These are phyloP conservation scores for Automeris io DNA, from an alignment of 2,888 invertebrate genomes.

Conservation along the genomic window DNA sequence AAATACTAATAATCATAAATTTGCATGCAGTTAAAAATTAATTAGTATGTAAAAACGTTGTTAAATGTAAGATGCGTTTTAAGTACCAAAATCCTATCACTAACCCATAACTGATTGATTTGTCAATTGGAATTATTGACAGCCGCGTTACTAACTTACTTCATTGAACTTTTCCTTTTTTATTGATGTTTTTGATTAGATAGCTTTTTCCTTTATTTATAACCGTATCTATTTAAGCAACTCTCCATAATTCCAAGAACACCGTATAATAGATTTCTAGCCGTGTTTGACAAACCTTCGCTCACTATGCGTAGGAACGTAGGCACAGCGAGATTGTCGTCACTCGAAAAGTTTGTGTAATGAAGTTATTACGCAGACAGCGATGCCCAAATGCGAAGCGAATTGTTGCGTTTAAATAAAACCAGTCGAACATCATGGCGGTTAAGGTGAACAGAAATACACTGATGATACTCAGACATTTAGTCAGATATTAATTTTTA, in stretches of 20 bases:
- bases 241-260: neutral
- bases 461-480: too few species aligned
- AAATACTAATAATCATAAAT: too few species aligned
- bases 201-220: neutral
- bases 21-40: too few species aligned
- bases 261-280: neutral
- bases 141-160: neutral
- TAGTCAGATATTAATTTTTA: too few species aligned
- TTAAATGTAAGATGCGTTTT: too few species aligned
- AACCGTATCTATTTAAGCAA: neutral
- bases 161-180: neutral
- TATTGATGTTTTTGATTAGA: neutral
- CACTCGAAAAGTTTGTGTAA: neutral
- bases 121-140: conserved; percentile 3
- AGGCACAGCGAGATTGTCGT: neutral
- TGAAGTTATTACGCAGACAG: neutral
- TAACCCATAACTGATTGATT: neutral
- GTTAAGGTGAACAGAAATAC: too few species aligned
- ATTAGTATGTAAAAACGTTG: too few species aligned
- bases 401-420: too few species aligned
- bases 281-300: neutral
- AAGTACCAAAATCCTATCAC: neutral
- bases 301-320: neutral
- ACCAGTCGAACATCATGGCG: too few species aligned
- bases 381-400: too few species aligned